Evolutionary conservation across 2,113 vertebrate species (phyloP).

Genomic region (Sclerurus mexicanus): DNA sequence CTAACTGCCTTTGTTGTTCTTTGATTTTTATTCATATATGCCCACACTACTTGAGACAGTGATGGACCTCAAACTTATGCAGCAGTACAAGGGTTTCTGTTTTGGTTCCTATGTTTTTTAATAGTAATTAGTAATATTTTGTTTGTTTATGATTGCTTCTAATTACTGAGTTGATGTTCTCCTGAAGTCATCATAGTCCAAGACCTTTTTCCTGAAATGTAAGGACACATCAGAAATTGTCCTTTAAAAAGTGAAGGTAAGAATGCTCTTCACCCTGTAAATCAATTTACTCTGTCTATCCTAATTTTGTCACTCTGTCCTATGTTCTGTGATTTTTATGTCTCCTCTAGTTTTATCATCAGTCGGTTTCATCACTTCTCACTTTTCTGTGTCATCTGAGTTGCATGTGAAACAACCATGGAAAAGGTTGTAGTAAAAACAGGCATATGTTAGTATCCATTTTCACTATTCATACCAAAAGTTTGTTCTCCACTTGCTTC

Average conservation of each 20-base stretch:
- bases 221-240: neutral
- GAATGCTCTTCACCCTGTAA: neutral
- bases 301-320: neutral
- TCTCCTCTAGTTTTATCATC: neutral
- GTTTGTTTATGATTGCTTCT: neutral
- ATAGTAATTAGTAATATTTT: neutral
- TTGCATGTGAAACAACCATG: neutral
- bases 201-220: neutral
- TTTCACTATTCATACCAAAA: neutral
- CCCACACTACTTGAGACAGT: neutral
- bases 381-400: neutral
- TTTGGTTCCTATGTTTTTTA: neutral
- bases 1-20: neutral
- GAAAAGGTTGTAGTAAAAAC: neutral
- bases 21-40: neutral
- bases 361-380: neutral
- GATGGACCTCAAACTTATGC: neutral
- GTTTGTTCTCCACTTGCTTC: neutral
- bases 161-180: neutral
- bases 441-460: neutral
- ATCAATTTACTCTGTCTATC: neutral
- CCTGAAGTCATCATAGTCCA: neutral
- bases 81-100: accelerated
- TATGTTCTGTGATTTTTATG: neutral
- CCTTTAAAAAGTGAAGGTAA: neutral